A percentile compares a stretch with the other conserved stretches of the same genome.
phyloP scores from a whole-genome alignment of 2,113 vertebrate genomes.

The Brachyhypopomus occidentalis region DNA sequence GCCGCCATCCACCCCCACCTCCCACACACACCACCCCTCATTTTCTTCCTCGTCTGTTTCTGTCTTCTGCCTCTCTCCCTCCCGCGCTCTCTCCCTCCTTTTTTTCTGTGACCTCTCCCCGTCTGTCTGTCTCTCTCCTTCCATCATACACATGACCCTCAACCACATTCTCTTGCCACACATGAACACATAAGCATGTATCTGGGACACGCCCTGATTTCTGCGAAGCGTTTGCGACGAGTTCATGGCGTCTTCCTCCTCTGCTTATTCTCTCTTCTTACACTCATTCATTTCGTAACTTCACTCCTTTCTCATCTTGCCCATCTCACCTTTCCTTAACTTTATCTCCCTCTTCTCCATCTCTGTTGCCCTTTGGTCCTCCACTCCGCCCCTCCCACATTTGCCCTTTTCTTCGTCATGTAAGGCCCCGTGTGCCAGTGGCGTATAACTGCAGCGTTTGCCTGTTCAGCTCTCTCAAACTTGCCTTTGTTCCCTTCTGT shows the following conservation, averaged over 20 bases:
- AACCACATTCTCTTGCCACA: no score
- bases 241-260: no score
- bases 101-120: not conserved
- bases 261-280: not conserved
- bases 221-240: no score
- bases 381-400: not conserved
- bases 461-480: slow-evolving; percentile 14
- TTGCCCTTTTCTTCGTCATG: not conserved
- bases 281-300: no score
- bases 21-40: not conserved
- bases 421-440: slow-evolving; percentile 4
- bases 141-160: no score
- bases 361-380: no score
- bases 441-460: slow-evolving; percentile 26
- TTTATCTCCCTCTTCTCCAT: not conserved
- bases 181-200: no score
- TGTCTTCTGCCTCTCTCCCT: not conserved
- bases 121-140: not conserved
- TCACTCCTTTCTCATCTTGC: no score
- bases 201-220: no score
- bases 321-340: not conserved
- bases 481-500: slow-evolving; percentile 1
- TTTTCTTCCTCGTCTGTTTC: not conserved
- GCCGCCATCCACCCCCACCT: not conserved
- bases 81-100: not conserved